Evolutionary conservation across 2,888 invertebrate genomes (phyloP), one percentile per base, ranked within the genome.

Genomic region (Desoria tigrina): DNA sequence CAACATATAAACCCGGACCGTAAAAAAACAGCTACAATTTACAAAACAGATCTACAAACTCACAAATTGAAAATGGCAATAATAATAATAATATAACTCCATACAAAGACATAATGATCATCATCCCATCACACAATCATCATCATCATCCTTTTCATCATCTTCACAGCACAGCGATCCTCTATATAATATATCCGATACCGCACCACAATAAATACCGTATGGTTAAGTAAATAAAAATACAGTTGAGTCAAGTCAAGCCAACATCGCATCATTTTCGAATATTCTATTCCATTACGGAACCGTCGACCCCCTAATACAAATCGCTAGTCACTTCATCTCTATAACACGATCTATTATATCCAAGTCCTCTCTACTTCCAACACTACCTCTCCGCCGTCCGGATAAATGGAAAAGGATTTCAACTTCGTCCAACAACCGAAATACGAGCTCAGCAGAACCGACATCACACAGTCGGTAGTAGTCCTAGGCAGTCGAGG

Each of bases 261-360:
- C 53, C 24, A 23, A 51, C 27, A 51, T 23, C 23, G 49, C 18
- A 49, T 23, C 18, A n/a, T 32, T 32, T 32, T 32, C 4, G 32
- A 32, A 32, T 32, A 32, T 32, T 32, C 4, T 32, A 32, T 32
- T 32, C 32, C 32, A 32, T 32, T 4, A 32, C 6, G 32, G 32
- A 68, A 68, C 72, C 72, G 69, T 69, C 69, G 69, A 68, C 72
- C 72, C 72, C 72, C 69, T 72, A 64, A 69, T 66, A 65, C 58
- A 67, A 67, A 71, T 71, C 71, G 70, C 65, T 67, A 45, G 6
- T 21, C 21, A 45, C 21, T 45, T 18, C 45, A 39, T 39, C 16
- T 39, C 16, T n/a, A n/a, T n/a, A n/a, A n/a, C n/a, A n/a, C n/a
- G n/a, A n/a, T n/a, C n/a, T n/a, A n/a, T n/a, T n/a, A n/a, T n/a